Conservation (phyloP, 2,797 vertebrate genomes). For the Enteromius trimaculatus region DNA sequence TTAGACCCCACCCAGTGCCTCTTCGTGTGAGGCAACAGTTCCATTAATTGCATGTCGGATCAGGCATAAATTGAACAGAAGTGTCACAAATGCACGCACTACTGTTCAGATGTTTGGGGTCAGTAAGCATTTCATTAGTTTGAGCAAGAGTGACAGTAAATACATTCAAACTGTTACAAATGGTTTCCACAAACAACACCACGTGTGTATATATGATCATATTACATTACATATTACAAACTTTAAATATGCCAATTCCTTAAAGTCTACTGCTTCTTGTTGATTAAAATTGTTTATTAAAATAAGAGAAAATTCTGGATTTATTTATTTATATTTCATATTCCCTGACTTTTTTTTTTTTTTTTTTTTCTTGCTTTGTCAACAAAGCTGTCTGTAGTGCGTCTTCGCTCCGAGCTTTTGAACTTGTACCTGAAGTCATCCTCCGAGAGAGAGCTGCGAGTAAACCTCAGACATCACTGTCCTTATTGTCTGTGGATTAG, state of each 20-base stretch:
- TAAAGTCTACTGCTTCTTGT: background rate
- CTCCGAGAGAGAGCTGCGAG: conserved; percentile 24
- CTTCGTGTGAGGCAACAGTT: conserved; percentile 17
- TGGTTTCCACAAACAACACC: background rate
- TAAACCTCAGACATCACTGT: conserved; percentile 39
- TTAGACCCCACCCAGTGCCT: conserved; percentile 27
- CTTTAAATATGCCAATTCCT: background rate
- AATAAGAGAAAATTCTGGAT: background rate
- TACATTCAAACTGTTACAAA: background rate
- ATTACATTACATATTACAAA: background rate
- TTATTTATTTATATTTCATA: background rate
- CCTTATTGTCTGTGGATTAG: conserved; percentile 62
- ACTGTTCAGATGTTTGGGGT: background rate
- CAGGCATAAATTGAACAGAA: background rate
- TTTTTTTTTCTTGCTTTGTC: background rate
- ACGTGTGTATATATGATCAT: background rate
- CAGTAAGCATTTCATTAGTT: background rate
- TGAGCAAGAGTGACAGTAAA: background rate
- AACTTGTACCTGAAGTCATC: conserved; percentile 35
- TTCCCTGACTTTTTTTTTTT: background rate
- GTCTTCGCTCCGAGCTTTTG: conserved; percentile 43
- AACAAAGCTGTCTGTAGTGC: background rate
- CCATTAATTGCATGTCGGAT: conserved; percentile 4
- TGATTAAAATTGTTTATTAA: background rate
- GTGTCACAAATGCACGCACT: background rate